Base-by-base conservation (phyloP, 2,797 vertebrate species). In the Fundulus diaphanus region DNA sequence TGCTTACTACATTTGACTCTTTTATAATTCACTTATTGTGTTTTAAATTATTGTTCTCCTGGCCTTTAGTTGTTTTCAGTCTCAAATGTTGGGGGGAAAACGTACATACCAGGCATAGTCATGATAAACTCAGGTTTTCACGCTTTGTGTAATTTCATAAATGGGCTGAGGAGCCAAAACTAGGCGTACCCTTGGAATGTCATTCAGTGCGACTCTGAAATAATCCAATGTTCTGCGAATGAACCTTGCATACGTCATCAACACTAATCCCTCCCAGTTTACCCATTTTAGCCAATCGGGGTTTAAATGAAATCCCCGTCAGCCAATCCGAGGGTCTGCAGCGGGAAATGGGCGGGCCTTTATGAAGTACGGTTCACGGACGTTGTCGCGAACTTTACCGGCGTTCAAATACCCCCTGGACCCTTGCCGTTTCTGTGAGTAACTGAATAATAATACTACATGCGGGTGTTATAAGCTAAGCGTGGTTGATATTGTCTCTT, bases 341-440 rank as follows among this genome's bases (percentile, higher is more conserved):
- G 18, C 7, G 2, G 66, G 46, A 90, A 48, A 27, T 86, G 74
- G 94, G 93, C 76, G 89, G 91, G 46, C 4, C 11, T 66, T 72
- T 82, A 70, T 74, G 81, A 79, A 75, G 72, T 68, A 72, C 88
- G 46, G 90, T 89, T 67, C 82, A 71, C 82, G 77, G 91, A 94
- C 88, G 88, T 86, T 90, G 88, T 82, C 69, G 81, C 92, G 87
- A 94, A 94, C 89, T 93, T 94, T 90, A 37, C 92, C 92, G 91
- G 91, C 85, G 85, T 87, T 82, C 24, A 86, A 85, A 77, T 76
- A 87, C 70, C 85, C 73, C 83, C 70, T 66, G 84, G 84, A 90
- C 75, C 56, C 81, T 70, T 69, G 68, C 59, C 82, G 77, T 88
- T 63, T 81, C 22, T 74, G 90, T 94, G 80, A 94, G 93, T 94